Percentiles rank a stretch among this genome's conserved stretches.
These are phyloP conservation scores for Panonychus citri DNA, from an alignment of 1,140 invertebrate genomes.

Conservation along the genomic window DNA sequence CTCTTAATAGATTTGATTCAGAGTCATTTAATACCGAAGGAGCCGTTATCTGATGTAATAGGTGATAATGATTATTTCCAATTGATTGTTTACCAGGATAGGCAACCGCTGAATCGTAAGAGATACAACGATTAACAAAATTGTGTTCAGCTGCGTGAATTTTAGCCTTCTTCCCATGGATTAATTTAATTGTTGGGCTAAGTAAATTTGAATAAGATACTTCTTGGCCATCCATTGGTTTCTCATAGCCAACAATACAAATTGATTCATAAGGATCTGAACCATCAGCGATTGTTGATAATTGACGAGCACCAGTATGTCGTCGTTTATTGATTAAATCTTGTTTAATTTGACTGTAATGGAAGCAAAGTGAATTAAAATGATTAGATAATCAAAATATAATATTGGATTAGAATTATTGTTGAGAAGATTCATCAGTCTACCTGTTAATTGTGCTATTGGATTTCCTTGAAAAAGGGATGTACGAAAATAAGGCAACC, in stretches of 20 bases:
- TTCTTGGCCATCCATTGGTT: constrained; percentile 55
- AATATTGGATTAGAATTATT: neutral
- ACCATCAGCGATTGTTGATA: constrained; percentile 57
- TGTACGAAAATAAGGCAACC: constrained; percentile 52
- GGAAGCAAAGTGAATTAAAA: neutral
- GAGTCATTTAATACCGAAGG: neutral
- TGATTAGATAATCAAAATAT: neutral
- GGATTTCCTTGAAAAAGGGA: constrained; percentile 21
- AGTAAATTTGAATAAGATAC: constrained; percentile 9
- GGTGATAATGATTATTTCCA: neutral
- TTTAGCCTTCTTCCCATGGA: neutral
- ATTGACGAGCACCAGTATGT: constrained; percentile 43
- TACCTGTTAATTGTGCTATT: neutral
- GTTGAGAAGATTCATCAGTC: neutral
- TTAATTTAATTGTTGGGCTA: neutral
- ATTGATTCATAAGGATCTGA: constrained; percentile 61
- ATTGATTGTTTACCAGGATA: neutral
- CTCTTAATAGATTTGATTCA: neutral
- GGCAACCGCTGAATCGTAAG: neutral
- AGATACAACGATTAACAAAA: neutral
- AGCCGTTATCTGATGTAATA: neutral
- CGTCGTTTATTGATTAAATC: constrained; percentile 32
- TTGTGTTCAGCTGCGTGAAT: neutral
- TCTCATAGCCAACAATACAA: constrained; percentile 40
- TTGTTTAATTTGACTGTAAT: neutral